Evolutionary conservation across 2,888 invertebrate genomes (phyloP).

Genomic region (Julus scanicus): DNA sequence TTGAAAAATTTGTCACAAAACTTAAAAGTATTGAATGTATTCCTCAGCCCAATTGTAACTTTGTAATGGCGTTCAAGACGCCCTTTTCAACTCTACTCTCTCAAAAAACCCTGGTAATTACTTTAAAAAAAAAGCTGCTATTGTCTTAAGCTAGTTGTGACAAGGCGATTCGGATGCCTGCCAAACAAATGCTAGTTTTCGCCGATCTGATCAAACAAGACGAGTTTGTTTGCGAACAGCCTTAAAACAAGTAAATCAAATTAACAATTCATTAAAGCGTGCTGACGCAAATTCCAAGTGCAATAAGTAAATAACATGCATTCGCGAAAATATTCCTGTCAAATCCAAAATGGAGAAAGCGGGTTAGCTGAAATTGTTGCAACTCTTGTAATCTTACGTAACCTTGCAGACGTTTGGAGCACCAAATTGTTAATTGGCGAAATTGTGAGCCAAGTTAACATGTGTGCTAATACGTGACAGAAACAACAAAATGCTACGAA

Average conservation of each 20-base stretch:
- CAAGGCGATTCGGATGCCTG: slow-evolving; percentile 27
- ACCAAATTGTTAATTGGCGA: not conserved
- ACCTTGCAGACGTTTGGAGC: slow-evolving; percentile 2
- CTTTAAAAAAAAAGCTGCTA: not conserved
- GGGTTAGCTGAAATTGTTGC: not conserved
- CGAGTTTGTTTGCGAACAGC: slow-evolving; percentile 36
- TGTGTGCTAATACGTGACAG: not conserved
- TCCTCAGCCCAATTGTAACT: not conserved
- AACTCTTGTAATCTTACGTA: not conserved
- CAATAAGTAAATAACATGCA: slow-evolving; percentile 36
- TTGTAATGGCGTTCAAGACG: not conserved
- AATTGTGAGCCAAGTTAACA: not conserved
- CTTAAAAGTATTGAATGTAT: too few species aligned
- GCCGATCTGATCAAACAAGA: slow-evolving; percentile 41
- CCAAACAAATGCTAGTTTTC: slow-evolving; percentile 37
- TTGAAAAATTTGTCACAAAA: too few species aligned
- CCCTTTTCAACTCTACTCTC: not conserved
- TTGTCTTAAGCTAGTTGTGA: slow-evolving; percentile 28
- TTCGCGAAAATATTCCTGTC: slow-evolving; percentile 39
- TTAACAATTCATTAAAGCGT: slow-evolving; percentile 39
- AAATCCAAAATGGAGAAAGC: not conserved
- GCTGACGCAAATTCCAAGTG: slow-evolving; percentile 39
- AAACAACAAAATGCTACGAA: not conserved
- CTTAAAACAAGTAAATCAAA: slow-evolving; percentile 42
- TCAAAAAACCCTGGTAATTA: not conserved